phyloP scores from a whole-genome alignment of 2,888 invertebrate genomes.

The Scelioninae gen. 1 region DNA sequence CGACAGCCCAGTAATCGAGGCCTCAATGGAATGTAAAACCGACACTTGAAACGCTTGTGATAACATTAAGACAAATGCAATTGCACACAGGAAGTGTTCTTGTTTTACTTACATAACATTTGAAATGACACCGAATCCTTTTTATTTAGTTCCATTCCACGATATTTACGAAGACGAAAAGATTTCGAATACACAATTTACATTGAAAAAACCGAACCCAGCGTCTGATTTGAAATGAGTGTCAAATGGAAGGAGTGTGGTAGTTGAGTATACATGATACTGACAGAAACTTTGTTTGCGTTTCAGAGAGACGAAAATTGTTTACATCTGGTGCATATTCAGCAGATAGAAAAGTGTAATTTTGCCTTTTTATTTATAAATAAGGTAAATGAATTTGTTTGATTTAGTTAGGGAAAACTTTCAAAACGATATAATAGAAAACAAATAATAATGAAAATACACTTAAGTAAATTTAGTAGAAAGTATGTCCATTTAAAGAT shows the following conservation, averaged over 20 bases:
- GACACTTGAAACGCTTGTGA: background rate
- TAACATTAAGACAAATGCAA: background rate
- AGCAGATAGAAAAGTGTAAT: too few species aligned
- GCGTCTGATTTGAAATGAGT: constrained; percentile 8
- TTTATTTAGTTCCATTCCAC: constrained; percentile 4
- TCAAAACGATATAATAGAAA: background rate
- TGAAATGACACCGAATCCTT: background rate
- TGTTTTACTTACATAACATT: constrained; percentile 5
- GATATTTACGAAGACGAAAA: constrained; percentile 4
- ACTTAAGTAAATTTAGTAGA: too few species aligned
- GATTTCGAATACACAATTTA: background rate
- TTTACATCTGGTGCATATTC: too few species aligned
- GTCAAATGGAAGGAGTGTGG: background rate
- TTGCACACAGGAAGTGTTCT: background rate
- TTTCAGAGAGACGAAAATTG: too few species aligned
- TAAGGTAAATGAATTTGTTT: too few species aligned
- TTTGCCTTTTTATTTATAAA: too few species aligned
- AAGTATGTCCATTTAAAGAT: background rate
- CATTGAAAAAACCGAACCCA: background rate
- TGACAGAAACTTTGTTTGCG: too few species aligned
- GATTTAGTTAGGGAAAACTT: too few species aligned
- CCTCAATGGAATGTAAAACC: constrained; percentile 26
- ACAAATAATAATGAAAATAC: background rate
- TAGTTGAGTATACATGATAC: background rate
- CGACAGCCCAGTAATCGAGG: constrained; percentile 11